Evolutionary conservation across 2,113 vertebrate species (phyloP), one percentile per base, ranked within the genome.

Genomic region (Tragulus kanchil): DNA sequence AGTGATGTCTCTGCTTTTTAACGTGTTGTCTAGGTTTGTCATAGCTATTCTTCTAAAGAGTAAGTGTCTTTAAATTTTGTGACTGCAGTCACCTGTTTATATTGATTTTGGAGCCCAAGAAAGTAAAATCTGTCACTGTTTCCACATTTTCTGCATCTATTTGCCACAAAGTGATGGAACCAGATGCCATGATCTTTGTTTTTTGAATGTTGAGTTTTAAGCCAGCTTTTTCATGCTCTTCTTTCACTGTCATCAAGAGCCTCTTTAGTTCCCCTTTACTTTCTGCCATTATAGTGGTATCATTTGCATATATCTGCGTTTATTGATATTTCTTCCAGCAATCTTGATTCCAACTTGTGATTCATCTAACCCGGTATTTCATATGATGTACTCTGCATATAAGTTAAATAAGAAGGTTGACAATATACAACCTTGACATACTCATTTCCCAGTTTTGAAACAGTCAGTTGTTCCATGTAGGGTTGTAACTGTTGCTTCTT

Each of bases 351-450:
- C 67, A 71, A 17, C 2, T 21, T 71, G 17, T 71, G 67, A n/a
- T 71, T 71, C 67, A 21, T 71, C 67, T n/a, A 71, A 17, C 2
- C 67, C 17, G 42, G 17, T 5, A 11, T 42, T 71, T 71, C 67
- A 36, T 17, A 42, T 71, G 67, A 42, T 71, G 67, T 71, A 42
- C n/a, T 42, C 67, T 71, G 17, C 17, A 42, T 42, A 21, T 42
- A 71, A 21, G 67, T 71, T 71, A 71, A 71, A 71, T 71, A 42
- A 71, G 5, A 8, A 71, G n/a, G 67, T 8, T 21, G 17, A 42
- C 67, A 21, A 1, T 71, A 21, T 71, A 42, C n/a, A 71, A n/a
- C n/a, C n/a, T 71, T 42, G n/a, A 71, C 0, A 0, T 42, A 71
- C 9, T 42, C n/a, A n/a, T 71, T 71, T 71, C 9, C 67, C 15